Evolutionary conservation across 2,888 invertebrate genomes (phyloP).

Genomic region (Ectropis crepuscularia): DNA sequence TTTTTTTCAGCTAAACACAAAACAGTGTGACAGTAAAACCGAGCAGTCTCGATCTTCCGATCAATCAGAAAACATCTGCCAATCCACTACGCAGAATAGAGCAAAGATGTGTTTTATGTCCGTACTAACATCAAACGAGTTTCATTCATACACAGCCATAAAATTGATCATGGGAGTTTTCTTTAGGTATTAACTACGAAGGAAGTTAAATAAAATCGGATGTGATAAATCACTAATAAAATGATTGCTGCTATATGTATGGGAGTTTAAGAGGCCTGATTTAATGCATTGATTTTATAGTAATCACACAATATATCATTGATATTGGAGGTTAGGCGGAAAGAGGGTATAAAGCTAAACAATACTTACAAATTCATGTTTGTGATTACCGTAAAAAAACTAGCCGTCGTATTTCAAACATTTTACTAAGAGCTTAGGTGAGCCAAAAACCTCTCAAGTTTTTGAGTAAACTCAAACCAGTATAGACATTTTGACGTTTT

Average conservation of each 20-base stretch:
- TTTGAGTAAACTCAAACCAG: too few species aligned
- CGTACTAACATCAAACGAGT: slow-evolving; percentile 29
- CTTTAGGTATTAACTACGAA: slow-evolving; percentile 23
- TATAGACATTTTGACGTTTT: too few species aligned
- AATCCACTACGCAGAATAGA: slow-evolving; percentile 14
- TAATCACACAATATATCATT: slow-evolving; percentile 9
- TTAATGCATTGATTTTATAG: slow-evolving; percentile 3
- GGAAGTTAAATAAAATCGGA: slow-evolving; percentile 28
- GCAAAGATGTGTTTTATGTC: slow-evolving; percentile 30
- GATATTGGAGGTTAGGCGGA: neutral
- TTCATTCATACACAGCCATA: slow-evolving; percentile 25
- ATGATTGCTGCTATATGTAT: slow-evolving; percentile 14
- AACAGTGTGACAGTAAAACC: neutral
- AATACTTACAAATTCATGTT: too few species aligned
- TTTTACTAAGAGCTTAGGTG: too few species aligned
- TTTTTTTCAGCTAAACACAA: neutral
- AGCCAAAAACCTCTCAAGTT: too few species aligned
- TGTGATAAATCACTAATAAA: slow-evolving; percentile 25
- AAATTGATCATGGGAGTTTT: slow-evolving; percentile 32
- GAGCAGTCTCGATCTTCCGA: neutral
- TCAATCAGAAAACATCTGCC: slow-evolving; percentile 22
- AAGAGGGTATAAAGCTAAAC: neutral
- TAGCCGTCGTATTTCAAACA: too few species aligned
- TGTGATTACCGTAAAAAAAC: too few species aligned
- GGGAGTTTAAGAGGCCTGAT: slow-evolving; percentile 12